A percentile compares a stretch with the other conserved stretches of the same genome.
Evolutionary conservation across 2,888 invertebrate genomes (phyloP).

Genomic region (Arctia plantaginis): DNA sequence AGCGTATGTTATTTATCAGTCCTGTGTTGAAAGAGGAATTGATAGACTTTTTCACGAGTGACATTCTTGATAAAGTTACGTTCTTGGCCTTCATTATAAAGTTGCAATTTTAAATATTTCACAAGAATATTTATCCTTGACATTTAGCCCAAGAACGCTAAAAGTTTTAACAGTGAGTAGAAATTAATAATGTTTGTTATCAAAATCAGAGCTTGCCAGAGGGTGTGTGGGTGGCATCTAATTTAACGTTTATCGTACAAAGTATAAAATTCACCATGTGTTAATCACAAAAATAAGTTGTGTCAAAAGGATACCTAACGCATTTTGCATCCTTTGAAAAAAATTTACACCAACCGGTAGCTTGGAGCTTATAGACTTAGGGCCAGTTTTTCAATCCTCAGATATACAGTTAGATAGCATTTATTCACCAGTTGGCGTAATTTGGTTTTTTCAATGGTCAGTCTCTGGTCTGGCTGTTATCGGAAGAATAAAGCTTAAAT

Average conservation of each 20-base stretch:
- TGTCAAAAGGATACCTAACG: not conserved
- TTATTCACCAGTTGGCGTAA: no score
- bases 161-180: not conserved
- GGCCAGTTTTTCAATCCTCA: no score
- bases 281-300: not conserved
- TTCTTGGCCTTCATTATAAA: not conserved
- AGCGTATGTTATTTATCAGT: no score
- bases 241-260: not conserved
- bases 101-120: not conserved
- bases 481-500: no score
- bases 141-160: not conserved
- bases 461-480: no score
- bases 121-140: not conserved
- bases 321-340: no score
- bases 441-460: no score
- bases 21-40: no score
- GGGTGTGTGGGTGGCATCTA: not conserved
- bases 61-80: not conserved
- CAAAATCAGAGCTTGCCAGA: not conserved
- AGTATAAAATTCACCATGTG: not conserved
- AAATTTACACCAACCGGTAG: no score
- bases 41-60: not conserved
- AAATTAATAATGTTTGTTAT: not conserved
- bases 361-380: no score
- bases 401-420: no score